Conservation (phyloP, 2,113 vertebrate genomes). For the rabbit (Oryctolagus cuniculus) region DNA sequence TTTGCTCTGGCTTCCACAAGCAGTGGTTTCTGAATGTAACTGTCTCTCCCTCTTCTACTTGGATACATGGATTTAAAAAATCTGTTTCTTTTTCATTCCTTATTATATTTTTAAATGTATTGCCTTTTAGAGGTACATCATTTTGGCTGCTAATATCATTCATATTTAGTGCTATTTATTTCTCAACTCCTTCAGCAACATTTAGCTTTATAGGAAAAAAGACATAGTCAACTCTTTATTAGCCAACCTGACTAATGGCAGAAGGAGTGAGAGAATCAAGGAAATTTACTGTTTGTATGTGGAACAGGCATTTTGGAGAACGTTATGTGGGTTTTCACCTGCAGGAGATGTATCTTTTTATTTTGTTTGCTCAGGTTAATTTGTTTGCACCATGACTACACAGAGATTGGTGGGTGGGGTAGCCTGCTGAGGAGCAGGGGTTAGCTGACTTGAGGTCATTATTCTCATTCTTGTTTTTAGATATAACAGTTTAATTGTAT, state of each 20-base stretch:
- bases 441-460: slow-evolving; percentile 16
- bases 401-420: not conserved
- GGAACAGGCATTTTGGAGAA: not conserved
- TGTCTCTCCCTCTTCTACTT: not conserved
- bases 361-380: slow-evolving; percentile 55
- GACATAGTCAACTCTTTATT: not conserved
- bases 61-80: not conserved
- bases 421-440: not conserved
- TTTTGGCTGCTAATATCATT: slow-evolving; percentile 12
- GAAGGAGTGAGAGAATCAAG: not conserved
- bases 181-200: slow-evolving; percentile 30
- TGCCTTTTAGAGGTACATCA: not conserved
- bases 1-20: not conserved
- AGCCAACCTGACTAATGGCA: not conserved
- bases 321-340: not conserved
- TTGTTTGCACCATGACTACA: slow-evolving; percentile 34
- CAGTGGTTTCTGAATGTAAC: not conserved
- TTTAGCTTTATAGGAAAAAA: slow-evolving; percentile 17
- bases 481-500: slow-evolving; percentile 13
- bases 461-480: not conserved
- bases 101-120: not conserved
- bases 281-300: not conserved
- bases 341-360: slow-evolving; percentile 22
- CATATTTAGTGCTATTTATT: slow-evolving; percentile 33
- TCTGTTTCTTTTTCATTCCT: slow-evolving; percentile 53